A percentile compares a stretch with the other conserved stretches of the same genome.
phyloP scores from a whole-genome alignment of 92 coral and sea anemone species.

The Nematostella vectensis region DNA sequence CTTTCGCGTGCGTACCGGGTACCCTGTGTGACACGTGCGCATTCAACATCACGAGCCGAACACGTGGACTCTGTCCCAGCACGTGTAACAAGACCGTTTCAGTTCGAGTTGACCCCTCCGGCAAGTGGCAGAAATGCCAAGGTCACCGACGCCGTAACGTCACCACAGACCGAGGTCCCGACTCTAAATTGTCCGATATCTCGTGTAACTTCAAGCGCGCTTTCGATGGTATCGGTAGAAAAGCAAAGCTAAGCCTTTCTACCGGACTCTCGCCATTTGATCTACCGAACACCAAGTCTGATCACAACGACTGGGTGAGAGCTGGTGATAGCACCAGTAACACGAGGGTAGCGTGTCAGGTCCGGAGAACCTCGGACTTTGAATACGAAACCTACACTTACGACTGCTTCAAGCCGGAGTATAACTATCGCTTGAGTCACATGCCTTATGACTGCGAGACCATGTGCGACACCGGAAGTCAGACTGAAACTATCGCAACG shows the following conservation, averaged over 20 bases:
- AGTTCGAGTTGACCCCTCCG: constrained; percentile 22
- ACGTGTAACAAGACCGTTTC: constrained; percentile 29
- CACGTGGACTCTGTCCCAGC: constrained; percentile 47
- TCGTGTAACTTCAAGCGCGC: constrained; percentile 13
- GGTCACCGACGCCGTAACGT: constrained; percentile 16
- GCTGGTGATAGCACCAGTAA: background rate
- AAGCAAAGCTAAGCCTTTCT: background rate
- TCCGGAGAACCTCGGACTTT: background rate
- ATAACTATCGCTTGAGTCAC: constrained; percentile 27
- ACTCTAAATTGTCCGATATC: background rate
- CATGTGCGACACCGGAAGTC: constrained; percentile 45
- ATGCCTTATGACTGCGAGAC: constrained; percentile 43
- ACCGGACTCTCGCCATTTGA: constrained; percentile 8
- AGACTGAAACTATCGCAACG: constrained; percentile 39
- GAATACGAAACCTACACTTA: constrained; percentile 7
- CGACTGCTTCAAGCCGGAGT: constrained; percentile 19
- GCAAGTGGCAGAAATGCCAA: constrained; percentile 20
- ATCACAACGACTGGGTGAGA: too few species aligned
- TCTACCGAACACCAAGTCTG: background rate
- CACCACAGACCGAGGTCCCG: constrained; percentile 1
- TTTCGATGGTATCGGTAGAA: background rate
- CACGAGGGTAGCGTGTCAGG: background rate
- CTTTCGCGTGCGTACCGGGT: constrained; percentile 52
- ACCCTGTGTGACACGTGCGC: constrained; percentile 46
- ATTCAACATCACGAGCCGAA: constrained; percentile 33